Evolutionary conservation across 2,113 vertebrate genomes (phyloP), one percentile per base, ranked within the genome.

Genomic region (Nibea coibor): DNA sequence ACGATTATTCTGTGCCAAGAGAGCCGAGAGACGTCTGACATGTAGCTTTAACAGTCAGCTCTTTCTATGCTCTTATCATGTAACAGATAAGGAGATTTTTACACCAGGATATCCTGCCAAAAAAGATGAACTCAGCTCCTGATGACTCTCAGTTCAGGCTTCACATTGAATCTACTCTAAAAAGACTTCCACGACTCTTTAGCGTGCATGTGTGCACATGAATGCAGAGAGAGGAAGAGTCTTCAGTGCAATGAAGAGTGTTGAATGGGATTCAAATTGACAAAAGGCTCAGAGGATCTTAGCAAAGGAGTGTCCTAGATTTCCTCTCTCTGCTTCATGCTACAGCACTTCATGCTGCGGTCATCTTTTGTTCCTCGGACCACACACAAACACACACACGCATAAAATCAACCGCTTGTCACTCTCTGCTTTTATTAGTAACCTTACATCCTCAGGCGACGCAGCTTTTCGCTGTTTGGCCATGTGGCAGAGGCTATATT

Each of bases 221-320:
- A 67, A 47, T 56, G 61, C 73, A 67, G 42, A 65, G 31, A 43
- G 26, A 45, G 7, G 24, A 31, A 28, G 59, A 9, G 39, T 73
- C 72, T 35, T 2, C 28, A 66, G 45, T 75, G 48, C 56, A 15
- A 62, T 70, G 70, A 8, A 35, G 6, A 59, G 47, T 39, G n/a
- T 19, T 89, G 82, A 91, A 83, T 90, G 80, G 74, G 87, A 90
- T 92, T 89, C 79, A 82, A 75, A 87, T 85, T 88, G 93, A 93
- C 89, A 88, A 81, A 88, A 87, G 80, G 72, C 82, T 90, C 81
- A 74, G 84, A 84, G 88, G 91, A 91, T 81, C 58, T 75, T 74
- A 24, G 70, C 35, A 9, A 39, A 59, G 79, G 81, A 77, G 77
- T 94, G 93, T 84, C 91, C 93, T 83, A 94, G 84, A 93, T 92